Evolutionary conservation across 2,888 invertebrate genomes (phyloP), one percentile per base, ranked within the genome.

Genomic region (Pyrgus malvae): DNA sequence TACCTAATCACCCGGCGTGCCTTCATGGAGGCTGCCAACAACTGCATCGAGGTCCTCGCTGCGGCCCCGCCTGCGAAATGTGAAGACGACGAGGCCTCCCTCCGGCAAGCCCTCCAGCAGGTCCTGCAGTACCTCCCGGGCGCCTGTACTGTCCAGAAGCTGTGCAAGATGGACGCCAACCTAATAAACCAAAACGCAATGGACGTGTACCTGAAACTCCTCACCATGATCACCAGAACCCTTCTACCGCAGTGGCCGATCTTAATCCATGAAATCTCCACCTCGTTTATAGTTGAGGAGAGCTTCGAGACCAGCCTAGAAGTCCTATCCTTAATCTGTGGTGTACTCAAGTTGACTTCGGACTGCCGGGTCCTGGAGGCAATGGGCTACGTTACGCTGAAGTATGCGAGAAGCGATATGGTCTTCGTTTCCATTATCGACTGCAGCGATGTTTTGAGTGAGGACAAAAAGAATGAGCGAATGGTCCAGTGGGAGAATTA

Each of bases 101-200:
- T n/a, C n/a, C n/a, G n/a, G n/a, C n/a, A n/a, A n/a, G 46, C 60
- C 38, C 60, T 83, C 5, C 53, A 61, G 2, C 59, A 57, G 0
- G 51, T 81, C 0, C 29, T 62, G 4, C n/a, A 56, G 0, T 65
- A 65, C 25, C 76, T 93, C 0, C 93, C 93, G 0, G 93, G 93
- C 6, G 91, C 92, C 0, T 68, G 93, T 23, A 95, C 95, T 0
- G 90, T 93, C 12, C 94, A 95, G 71, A 94, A 93, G 71, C 76
- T 95, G n/a, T 70, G 80, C 8, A 82, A 84, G 29, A 60, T 91
- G 1, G 95, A 95, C 14, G 62, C 65, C 0, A 58, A 55, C 9
- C 2, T 70, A 0, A 45, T 86, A 0, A 55, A 65, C 1, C 44
- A 25, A 19, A 83, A 91, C 29, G 76, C 91, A 3, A 65, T 87